phyloP scores from a whole-genome alignment of 2,797 vertebrate genomes.

The Carapus acus region DNA sequence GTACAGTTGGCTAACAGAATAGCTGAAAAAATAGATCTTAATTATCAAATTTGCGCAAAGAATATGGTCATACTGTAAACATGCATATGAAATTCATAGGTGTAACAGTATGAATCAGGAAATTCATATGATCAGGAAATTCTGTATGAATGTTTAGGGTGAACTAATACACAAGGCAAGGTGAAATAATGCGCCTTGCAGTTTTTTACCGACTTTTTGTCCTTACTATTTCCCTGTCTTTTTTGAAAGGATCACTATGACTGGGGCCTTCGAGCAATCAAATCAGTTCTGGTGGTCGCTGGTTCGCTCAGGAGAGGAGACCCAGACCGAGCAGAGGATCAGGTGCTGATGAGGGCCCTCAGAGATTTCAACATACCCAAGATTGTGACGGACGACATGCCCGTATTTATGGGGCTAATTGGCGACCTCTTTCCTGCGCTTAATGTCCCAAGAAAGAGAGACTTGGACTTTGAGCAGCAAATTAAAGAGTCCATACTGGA shows the following conservation, averaged over 20 bases:
- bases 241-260: conserved; percentile 80
- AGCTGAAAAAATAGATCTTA: conserved; percentile 17
- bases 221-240: background rate
- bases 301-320: conserved; percentile 90
- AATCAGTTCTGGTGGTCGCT: conserved; percentile 91
- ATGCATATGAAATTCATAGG: no score
- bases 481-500: conserved; percentile 85
- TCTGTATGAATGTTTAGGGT: no score
- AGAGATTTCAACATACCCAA: conserved; percentile 95
- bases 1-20: conserved; percentile 57
- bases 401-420: conserved; percentile 90
- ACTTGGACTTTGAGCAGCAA: conserved; percentile 79
- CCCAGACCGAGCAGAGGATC: conserved; percentile 83
- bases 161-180: no score
- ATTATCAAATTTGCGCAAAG: background rate
- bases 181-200: no score
- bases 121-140: no score
- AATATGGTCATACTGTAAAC: no score
- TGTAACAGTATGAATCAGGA: no score
- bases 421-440: conserved; percentile 89
- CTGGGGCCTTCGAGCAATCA: conserved; percentile 95
- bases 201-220: no score
- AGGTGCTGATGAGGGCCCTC: conserved; percentile 92
- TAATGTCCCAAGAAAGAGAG: conserved; percentile 84
- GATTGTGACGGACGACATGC: conserved; percentile 88